These are phyloP conservation scores for Strix aluco DNA, from an alignment of 2,113 vertebrate genomes.

Conservation along the genomic window DNA sequence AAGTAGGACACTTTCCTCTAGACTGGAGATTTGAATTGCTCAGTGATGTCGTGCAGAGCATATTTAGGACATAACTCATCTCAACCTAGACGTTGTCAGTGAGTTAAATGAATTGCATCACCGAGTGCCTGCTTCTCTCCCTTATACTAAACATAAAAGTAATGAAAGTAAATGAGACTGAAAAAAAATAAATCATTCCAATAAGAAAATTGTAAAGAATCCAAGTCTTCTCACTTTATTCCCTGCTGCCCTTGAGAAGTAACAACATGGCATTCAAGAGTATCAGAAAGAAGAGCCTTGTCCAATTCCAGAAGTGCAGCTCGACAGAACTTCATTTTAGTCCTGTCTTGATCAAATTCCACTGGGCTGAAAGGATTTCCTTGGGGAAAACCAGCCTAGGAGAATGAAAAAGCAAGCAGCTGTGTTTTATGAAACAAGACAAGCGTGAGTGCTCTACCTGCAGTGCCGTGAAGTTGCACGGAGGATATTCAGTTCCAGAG, in stretches of 20 bases:
- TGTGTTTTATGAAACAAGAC: background rate
- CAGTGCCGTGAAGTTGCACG: accelerated
- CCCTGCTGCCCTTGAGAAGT: background rate
- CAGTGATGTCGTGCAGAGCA: background rate
- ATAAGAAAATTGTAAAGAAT: background rate
- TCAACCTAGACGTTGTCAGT: background rate
- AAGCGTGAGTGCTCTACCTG: background rate
- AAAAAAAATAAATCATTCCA: background rate
- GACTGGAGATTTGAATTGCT: background rate
- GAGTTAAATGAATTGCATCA: background rate
- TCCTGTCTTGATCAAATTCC: background rate
- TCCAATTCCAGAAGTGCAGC: background rate
- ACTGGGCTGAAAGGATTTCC: background rate
- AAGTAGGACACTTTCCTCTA: background rate
- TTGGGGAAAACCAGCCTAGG: background rate
- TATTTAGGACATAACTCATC: background rate
- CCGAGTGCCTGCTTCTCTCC: background rate
- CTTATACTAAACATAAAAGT: background rate
- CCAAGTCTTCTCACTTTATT: background rate
- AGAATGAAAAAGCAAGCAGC: background rate
- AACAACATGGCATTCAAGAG: background rate
- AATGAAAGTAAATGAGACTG: background rate
- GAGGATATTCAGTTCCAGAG: background rate
- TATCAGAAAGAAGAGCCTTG: background rate
- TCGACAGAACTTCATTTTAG: background rate